These are phyloP conservation scores for Aythya baeri DNA, from an alignment of 2,113 vertebrate genomes.

Conservation along the genomic window DNA sequence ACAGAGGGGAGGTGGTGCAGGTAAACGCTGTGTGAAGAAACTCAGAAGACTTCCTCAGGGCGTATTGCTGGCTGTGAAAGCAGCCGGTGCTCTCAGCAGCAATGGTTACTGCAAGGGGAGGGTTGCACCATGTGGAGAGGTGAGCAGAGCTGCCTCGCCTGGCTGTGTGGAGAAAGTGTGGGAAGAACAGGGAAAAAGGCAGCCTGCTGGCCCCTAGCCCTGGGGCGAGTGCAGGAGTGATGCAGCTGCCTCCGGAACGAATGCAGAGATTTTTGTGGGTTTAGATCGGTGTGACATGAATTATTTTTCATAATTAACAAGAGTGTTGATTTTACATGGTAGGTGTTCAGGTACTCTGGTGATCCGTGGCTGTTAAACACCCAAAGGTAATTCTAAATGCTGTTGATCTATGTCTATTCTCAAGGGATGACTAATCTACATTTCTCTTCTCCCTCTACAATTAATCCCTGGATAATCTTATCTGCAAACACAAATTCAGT, in stretches of 20 bases:
- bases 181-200: background rate
- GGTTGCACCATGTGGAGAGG: accelerated
- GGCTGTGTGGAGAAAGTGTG: background rate
- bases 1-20: background rate
- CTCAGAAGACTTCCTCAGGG: background rate
- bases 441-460: slow-evolving; percentile 60
- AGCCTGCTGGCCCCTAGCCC: background rate
- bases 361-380: slow-evolving; percentile 56
- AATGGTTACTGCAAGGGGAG: accelerated
- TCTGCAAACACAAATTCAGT: slow-evolving; percentile 40
- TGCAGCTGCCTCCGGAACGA: background rate
- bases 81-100: background rate
- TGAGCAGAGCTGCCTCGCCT: background rate
- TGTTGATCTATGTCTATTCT: slow-evolving; percentile 66
- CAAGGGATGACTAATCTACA: slow-evolving; percentile 59
- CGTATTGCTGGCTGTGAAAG: background rate
- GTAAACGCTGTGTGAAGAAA: accelerated
- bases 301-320: slow-evolving; percentile 56
- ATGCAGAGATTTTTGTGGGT: background rate
- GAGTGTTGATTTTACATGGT: slow-evolving; percentile 60
- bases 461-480: slow-evolving; percentile 67
- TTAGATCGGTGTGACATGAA: slow-evolving; percentile 36
- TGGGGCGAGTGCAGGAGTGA: accelerated
- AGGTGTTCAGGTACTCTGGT: slow-evolving; percentile 58
- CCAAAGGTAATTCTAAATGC: slow-evolving; percentile 47